Conservation (phyloP, 2,888 invertebrate species). For the Noctua janthina region DNA sequence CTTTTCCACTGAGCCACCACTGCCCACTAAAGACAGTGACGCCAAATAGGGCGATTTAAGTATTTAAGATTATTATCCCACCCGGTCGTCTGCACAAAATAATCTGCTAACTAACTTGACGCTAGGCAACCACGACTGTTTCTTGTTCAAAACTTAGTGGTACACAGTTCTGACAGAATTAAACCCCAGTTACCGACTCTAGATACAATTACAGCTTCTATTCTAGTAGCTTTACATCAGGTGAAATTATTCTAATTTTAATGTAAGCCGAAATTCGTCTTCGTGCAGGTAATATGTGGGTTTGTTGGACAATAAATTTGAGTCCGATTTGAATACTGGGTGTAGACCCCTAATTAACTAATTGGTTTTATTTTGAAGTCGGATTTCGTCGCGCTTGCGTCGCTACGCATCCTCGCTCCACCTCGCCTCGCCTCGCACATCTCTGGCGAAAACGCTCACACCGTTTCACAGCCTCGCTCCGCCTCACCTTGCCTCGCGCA, state of each 20-base stretch:
- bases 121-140: constrained; percentile 66
- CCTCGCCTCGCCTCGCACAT: too few species aligned
- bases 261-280: constrained; percentile 6
- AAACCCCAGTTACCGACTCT: constrained; percentile 63
- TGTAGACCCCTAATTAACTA: background rate
- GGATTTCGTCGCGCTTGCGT: too few species aligned
- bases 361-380: background rate
- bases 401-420: too few species aligned
- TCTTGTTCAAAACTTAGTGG: constrained; percentile 71
- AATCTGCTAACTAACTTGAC: constrained; percentile 69
- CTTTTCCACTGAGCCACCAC: background rate
- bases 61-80: background rate
- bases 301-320: constrained; percentile 15
- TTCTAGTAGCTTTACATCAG: constrained; percentile 30
- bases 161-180: constrained; percentile 71
- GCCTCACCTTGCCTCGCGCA: too few species aligned
- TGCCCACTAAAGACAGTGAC: too few species aligned
- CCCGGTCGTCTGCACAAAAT: constrained; percentile 33
- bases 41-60: background rate
- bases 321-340: background rate
- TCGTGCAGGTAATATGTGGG: background rate
- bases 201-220: constrained; percentile 23
- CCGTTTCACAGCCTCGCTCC: too few species aligned
- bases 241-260: constrained; percentile 32
- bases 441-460: too few species aligned